Evolutionary conservation across 2,888 invertebrate genomes (phyloP), one percentile per base, ranked within the genome.

Genomic region (Drosophila lutescens): DNA sequence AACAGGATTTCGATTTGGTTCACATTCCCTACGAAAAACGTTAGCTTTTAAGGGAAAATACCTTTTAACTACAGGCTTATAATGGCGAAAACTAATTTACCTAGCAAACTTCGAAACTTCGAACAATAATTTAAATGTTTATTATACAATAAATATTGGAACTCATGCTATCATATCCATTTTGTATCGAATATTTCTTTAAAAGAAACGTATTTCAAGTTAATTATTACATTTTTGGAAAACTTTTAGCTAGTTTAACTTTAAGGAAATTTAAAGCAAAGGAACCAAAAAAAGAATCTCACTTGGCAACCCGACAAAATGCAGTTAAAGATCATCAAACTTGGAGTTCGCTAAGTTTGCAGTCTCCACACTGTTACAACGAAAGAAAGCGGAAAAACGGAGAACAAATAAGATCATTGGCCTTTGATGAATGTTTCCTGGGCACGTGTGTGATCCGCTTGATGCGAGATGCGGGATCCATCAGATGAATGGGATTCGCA

Each of bases 391-490:
- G 60, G 34, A 26, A 56, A 36, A 43, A 15, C 49, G n/a, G 46
- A 46, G 44, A 55, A 38, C 15, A 20, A 32, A n/a, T 10, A 43
- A 50, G 53, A 46, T 12, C 66, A 47, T 66, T 66, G 67, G 32
- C 66, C 66, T 66, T 54, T 59, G 32, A 34, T 20, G 34, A 59
- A 59, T 34, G 20, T 32, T 51, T 59, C 23, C 53, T 40, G 40
- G 53, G 66, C 65, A 66, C 66, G 66, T 66, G 65, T 46, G 60
- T 13, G 43, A 51, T 59, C 32, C 40, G 43, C 17, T n/a, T 49
- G 66, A 34, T 26, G 65, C 46, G 66, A 46, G 65, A 66, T 40
- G 65, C 46, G 66, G 53, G 65, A 66, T 40, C 53, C 66, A 10
- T 40, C 66, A 36, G 17, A 26, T 40, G 38, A 65, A 46, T 62